phyloP scores from a whole-genome alignment of 2,113 vertebrate species.

The Salvelinus fontinalis region DNA sequence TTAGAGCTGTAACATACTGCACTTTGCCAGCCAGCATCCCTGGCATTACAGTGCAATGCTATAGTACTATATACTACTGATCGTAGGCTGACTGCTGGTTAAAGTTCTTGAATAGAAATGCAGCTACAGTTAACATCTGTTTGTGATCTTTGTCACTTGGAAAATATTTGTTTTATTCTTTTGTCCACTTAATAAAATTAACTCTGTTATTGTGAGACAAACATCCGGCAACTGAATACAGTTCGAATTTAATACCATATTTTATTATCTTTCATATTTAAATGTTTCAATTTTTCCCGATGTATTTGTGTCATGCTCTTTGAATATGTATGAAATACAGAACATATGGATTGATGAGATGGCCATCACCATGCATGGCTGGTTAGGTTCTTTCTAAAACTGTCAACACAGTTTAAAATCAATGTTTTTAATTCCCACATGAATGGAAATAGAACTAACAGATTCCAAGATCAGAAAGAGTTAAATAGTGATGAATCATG shows the following conservation, averaged over 20 bases:
- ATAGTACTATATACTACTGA: no score
- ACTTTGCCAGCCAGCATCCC: conserved; percentile 47
- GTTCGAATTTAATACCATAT: not conserved
- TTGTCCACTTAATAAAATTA: no score
- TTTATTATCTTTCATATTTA: not conserved
- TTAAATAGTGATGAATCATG: conserved; percentile 9
- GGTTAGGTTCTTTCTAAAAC: conserved; percentile 12
- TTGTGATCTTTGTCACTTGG: not conserved
- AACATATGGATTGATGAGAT: not conserved
- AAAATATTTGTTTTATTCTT: not conserved
- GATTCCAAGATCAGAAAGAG: conserved; percentile 2
- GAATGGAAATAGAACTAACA: conserved; percentile 8
- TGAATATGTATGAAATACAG: not conserved
- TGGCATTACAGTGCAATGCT: no score
- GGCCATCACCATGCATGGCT: not conserved
- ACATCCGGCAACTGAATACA: not conserved
- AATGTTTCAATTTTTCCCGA: not conserved
- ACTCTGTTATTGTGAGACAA: not conserved
- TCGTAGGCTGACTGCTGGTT: no score
- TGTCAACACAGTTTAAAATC: conserved; percentile 20
- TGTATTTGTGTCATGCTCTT: conserved; percentile 13
- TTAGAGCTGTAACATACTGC: conserved; percentile 55
- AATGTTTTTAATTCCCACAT: conserved; percentile 16
- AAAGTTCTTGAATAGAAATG: no score
- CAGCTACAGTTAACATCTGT: not conserved